Conservation (phyloP, 2,888 invertebrate species). For the Stenoptilia bipunctidactyla region DNA sequence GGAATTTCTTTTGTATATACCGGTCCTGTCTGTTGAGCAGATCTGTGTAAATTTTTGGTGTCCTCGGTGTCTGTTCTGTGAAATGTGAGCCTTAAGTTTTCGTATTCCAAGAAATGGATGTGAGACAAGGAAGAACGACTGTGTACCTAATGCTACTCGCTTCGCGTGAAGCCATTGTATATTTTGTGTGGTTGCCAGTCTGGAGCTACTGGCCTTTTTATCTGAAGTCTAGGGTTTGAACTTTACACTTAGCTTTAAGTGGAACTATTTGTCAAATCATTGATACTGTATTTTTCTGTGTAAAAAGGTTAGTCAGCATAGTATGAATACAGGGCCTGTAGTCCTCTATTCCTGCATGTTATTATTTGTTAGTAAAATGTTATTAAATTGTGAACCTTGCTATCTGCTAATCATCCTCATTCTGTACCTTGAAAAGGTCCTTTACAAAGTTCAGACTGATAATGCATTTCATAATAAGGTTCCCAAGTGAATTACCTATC, state of each 20-base stretch:
- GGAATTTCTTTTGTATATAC: slow-evolving; percentile 65
- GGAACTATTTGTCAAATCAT: slow-evolving; percentile 14
- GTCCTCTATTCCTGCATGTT: slow-evolving; percentile 30
- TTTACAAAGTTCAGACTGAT: slow-evolving; percentile 9
- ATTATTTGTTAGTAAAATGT: slow-evolving; percentile 51
- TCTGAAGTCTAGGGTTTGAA: background rate
- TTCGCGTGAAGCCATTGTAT: slow-evolving; percentile 51
- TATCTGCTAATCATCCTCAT: background rate
- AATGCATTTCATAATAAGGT: slow-evolving; percentile 19
- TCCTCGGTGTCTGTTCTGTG: slow-evolving; percentile 39
- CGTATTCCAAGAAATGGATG: slow-evolving; percentile 17
- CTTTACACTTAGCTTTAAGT: background rate
- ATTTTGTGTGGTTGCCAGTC: background rate
- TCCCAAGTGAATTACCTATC: slow-evolving; percentile 5
- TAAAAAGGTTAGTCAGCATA: background rate
- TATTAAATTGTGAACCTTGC: slow-evolving; percentile 9
- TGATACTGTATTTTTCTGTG: slow-evolving; percentile 36
- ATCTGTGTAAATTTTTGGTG: slow-evolving; percentile 35
- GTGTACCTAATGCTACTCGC: slow-evolving; percentile 57
- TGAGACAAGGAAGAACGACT: slow-evolving; percentile 28
- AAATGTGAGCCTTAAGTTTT: slow-evolving; percentile 19
- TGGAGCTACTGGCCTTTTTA: slow-evolving; percentile 15
- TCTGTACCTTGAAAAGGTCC: background rate
- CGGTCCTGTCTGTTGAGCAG: slow-evolving; percentile 31
- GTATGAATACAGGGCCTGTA: background rate